Evolutionary conservation across 92 coral and sea anemone species (phyloP).

Genomic region (Actinernus sp.): DNA sequence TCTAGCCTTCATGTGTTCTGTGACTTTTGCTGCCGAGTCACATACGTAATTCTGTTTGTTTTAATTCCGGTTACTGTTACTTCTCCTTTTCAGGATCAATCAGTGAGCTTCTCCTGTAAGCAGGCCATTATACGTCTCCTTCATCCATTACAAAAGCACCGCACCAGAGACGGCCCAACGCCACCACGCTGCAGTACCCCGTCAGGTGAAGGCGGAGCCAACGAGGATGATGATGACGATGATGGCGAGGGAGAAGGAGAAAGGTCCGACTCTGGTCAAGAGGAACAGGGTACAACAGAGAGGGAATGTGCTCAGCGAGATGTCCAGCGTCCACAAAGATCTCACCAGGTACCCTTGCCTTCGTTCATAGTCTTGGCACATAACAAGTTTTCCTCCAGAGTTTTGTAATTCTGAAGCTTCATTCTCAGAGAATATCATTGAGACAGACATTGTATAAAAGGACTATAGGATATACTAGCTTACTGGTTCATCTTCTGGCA

Average conservation of each 20-base stretch:
- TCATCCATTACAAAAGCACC: constrained; percentile 77
- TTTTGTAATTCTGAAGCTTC: no score
- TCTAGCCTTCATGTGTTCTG: no score
- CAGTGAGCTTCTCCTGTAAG: constrained; percentile 95
- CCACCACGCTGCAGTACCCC: constrained; percentile 80
- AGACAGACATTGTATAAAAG: no score
- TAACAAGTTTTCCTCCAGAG: no score
- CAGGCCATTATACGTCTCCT: constrained; percentile 90
- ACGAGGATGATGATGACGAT: constrained; percentile 84
- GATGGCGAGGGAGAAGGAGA: constrained; percentile 72
- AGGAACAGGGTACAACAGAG: constrained; percentile 35
- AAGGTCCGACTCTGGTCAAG: constrained; percentile 36
- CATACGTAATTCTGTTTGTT: no score
- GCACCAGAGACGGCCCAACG: constrained; percentile 65
- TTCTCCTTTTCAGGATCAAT: constrained; percentile 68
- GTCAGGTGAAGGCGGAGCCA: constrained; percentile 70
- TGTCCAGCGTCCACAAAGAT: constrained; percentile 25
- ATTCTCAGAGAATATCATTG: no score
- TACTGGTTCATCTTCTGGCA: no score
- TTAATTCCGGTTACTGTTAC: no score
- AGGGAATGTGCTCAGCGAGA: constrained; percentile 24
- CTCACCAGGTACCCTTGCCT: constrained; percentile 37
- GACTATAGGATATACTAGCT: no score
- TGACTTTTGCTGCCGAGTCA: no score
- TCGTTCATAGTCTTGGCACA: background rate